Base-by-base conservation (phyloP, 2,113 vertebrate genomes). In the Brachyistius frenatus region DNA sequence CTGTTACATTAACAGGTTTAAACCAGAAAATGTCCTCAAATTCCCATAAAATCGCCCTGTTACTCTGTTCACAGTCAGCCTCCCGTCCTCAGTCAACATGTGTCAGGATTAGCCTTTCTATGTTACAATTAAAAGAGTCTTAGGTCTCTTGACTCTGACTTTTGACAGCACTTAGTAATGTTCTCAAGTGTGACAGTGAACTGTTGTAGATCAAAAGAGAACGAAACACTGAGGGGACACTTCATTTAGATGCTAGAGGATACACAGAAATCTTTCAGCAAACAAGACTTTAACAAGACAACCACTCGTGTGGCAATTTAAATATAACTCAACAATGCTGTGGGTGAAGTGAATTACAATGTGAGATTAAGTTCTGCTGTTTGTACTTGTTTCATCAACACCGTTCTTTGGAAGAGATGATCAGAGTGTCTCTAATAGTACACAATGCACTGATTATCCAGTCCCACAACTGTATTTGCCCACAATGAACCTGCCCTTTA, bases 381-480 rank as follows among this genome's bases (percentile, higher is more conserved):
- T 16, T 16, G 23, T 56, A 56, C 62, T 47, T 66, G 66, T 47
- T 49, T 61, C 52, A 52, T 53, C 33, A 66, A 57, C 52, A 41
- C 16, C 31, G 7, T 16, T 50, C 36, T 53, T 58, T 49, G 63
- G 61, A 23, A 64, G 8, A 71, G 67, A 82, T 72, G 72, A 56
- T 78, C 36, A 60, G 64, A 82, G 76, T 36, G 33, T 74, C 50
- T 84, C 32, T 72, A 62, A 80, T 69, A 53, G 52, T 50, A 76
- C 66, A 74, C 53, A 78, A 58, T 54, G 37, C 53, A 64, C 58
- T 58, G 76, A 75, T 81, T 80, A 83, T 67, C 58, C 69, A 66
- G 78, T 68, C 56, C 70, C 75, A 83, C 81, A 81, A 52, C 64
- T 84, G 80, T 62, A 82, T 83, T 85, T 80, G 66, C 67, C 56